A percentile compares a stretch with the other conserved stretches of the same genome.
phyloP scores from a whole-genome alignment of 2,797 vertebrate genomes.

The Choloepus didactylus region DNA sequence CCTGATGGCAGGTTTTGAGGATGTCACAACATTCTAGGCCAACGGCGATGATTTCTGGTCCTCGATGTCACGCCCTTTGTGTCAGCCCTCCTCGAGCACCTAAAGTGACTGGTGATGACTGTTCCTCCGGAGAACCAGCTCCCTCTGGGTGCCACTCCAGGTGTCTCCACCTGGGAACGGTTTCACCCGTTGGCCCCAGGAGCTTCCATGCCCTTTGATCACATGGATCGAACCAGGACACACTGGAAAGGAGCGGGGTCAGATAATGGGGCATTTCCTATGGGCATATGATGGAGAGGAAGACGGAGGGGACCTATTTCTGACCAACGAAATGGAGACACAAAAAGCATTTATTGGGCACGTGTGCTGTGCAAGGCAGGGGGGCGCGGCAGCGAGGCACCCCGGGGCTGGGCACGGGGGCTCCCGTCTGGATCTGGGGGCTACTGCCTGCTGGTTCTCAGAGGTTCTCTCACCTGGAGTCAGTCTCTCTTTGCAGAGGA shows the following conservation, averaged over 20 bases:
- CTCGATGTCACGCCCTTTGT: not conserved
- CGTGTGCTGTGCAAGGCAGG: accelerated
- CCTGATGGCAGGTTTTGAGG: accelerated
- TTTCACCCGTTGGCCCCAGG: accelerated
- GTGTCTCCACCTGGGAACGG: accelerated
- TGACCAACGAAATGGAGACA: not conserved
- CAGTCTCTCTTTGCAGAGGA: not conserved
- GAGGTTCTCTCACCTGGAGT: not conserved
- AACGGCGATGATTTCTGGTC: too few species aligned
- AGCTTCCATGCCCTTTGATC: accelerated
- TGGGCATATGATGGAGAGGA: accelerated
- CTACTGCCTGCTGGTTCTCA: not conserved
- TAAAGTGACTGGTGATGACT: not conserved
- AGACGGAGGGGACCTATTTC: not conserved
- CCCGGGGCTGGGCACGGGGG: too few species aligned
- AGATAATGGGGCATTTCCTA: not conserved
- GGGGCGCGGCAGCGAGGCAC: not conserved
- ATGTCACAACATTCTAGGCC: not conserved
- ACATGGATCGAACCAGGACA: too few species aligned
- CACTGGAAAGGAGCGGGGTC: accelerated
- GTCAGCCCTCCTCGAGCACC: not conserved
- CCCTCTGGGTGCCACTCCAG: not conserved
- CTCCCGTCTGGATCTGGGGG: too few species aligned
- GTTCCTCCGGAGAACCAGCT: not conserved
- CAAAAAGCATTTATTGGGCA: not conserved